Conservation (phyloP, 2,113 vertebrate genomes). For the Protomyctophum bolini region DNA sequence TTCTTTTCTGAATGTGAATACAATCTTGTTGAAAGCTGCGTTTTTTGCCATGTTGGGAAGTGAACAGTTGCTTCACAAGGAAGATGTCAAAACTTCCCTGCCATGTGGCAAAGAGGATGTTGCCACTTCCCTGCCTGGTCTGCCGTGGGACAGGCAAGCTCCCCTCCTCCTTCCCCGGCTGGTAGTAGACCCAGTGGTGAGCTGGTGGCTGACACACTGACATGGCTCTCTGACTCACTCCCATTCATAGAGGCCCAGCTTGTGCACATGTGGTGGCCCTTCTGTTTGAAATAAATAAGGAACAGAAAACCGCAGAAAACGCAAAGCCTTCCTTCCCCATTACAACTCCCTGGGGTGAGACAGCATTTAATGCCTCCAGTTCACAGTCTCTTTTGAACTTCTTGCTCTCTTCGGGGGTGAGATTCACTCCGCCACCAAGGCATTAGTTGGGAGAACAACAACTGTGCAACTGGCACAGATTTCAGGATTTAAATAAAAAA, state of each 20-base stretch:
- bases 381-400: neutral
- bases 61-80: too few species aligned
- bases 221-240: constrained; percentile 19
- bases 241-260: constrained; percentile 11
- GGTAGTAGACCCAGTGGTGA: too few species aligned
- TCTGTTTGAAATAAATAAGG: constrained; percentile 41
- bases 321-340: constrained; percentile 54
- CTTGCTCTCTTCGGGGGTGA: neutral
- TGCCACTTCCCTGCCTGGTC: too few species aligned
- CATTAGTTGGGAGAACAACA: neutral
- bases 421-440: neutral
- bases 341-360: neutral
- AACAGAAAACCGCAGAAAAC: constrained; percentile 56
- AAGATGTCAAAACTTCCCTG: too few species aligned
- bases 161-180: too few species aligned
- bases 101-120: too few species aligned
- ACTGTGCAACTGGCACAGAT: too few species aligned
- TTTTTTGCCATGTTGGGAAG: too few species aligned
- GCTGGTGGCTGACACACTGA: constrained; percentile 9
- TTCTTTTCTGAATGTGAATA: too few species aligned
- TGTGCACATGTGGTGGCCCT: constrained; percentile 23
- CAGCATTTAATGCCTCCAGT: neutral
- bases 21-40: too few species aligned
- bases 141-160: too few species aligned
- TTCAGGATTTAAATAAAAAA: too few species aligned